phyloP scores from a whole-genome alignment of 2,888 invertebrate genomes.

The Holacanthella duospinosa region DNA sequence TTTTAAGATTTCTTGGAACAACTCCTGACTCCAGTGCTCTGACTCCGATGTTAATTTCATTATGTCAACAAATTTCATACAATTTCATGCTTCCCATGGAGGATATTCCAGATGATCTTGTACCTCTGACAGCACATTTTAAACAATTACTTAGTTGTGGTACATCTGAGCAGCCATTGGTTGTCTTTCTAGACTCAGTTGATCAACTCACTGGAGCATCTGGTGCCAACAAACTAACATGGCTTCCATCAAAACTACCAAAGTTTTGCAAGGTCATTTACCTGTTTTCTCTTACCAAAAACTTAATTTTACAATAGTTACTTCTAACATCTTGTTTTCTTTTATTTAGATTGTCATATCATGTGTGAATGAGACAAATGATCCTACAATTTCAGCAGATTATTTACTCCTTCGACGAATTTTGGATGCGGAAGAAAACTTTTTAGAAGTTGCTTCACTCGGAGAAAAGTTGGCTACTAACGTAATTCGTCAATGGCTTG shows the following conservation, averaged over 20 bases:
- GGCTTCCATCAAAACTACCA: slow-evolving; percentile 87
- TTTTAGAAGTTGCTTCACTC: slow-evolving; percentile 76
- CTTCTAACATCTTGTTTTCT: slow-evolving; percentile 1
- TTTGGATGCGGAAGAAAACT: slow-evolving; percentile 79
- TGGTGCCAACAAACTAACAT: slow-evolving; percentile 88
- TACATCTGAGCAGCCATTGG: slow-evolving; percentile 67
- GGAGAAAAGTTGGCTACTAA: slow-evolving; percentile 90
- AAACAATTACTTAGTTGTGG: slow-evolving; percentile 82
- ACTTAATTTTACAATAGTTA: no score
- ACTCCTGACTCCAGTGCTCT: slow-evolving; percentile 93
- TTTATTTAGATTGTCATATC: slow-evolving; percentile 68
- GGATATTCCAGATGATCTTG: slow-evolving; percentile 89
- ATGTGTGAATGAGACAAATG: slow-evolving; percentile 75
- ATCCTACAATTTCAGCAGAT: slow-evolving; percentile 75
- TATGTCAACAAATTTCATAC: slow-evolving; percentile 91
- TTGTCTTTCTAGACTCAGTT: slow-evolving; percentile 88
- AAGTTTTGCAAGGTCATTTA: slow-evolving; percentile 67
- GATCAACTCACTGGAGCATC: slow-evolving; percentile 92
- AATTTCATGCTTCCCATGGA: slow-evolving; percentile 84
- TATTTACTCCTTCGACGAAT: slow-evolving; percentile 74
- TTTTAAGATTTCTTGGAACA: slow-evolving; percentile 87
- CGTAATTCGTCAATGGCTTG: slow-evolving; percentile 75
- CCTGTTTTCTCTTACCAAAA: no score
- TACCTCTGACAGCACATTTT: slow-evolving; percentile 89
- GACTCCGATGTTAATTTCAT: slow-evolving; percentile 84